phyloP scores from a whole-genome alignment of 2,113 vertebrate genomes.

The Butastur rufipennis region DNA sequence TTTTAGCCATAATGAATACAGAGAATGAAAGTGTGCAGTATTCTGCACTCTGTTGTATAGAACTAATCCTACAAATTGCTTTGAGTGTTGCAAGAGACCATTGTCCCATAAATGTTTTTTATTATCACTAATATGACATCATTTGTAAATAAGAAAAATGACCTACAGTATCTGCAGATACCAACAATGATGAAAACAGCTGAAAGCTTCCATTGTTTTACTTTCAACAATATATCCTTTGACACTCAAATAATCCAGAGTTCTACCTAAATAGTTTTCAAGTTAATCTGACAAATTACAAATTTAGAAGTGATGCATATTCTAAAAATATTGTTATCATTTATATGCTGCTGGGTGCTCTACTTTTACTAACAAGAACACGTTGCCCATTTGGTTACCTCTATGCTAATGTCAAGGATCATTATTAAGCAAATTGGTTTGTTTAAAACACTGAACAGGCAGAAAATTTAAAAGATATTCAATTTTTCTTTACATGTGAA shows the following conservation, averaged over 20 bases:
- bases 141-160: background rate
- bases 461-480: background rate
- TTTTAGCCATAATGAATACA: background rate
- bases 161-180: background rate
- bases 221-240: background rate
- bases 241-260: background rate
- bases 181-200: background rate
- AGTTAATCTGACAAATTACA: background rate
- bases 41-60: background rate
- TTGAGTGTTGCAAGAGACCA: conserved; percentile 4
- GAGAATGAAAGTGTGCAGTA: background rate
- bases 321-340: background rate
- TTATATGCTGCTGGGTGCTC: background rate
- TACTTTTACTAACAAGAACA: background rate
- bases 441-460: background rate
- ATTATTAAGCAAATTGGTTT: background rate
- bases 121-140: background rate
- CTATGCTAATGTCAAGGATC: background rate
- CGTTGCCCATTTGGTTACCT: background rate
- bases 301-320: background rate
- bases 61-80: background rate
- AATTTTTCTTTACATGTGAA: background rate
- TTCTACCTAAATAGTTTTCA: background rate
- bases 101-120: background rate
- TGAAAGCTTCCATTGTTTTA: background rate